Conservation (phyloP, 2,113 vertebrate genomes). For the Potamarius usumacintae region DNA sequence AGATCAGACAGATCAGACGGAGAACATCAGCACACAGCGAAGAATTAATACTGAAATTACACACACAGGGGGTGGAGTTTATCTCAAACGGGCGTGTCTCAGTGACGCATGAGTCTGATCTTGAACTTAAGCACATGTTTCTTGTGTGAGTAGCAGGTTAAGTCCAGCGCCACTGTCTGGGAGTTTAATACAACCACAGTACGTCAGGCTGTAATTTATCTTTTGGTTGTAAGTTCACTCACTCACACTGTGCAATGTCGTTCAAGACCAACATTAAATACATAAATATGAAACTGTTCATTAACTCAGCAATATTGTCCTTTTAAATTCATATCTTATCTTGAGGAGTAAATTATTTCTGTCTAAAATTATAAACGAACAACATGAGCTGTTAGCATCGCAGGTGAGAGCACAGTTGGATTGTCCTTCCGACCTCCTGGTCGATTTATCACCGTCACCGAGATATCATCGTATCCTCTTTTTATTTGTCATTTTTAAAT, state of each 20-base stretch:
- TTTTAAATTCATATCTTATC: not conserved
- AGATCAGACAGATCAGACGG: too few species aligned
- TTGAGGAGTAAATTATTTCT: not conserved
- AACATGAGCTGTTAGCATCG: too few species aligned
- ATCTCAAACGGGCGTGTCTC: not conserved
- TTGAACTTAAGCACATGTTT: too few species aligned
- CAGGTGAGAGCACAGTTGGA: not conserved
- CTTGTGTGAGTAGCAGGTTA: not conserved
- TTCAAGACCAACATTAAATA: not conserved
- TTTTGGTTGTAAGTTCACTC: not conserved
- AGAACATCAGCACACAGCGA: not conserved
- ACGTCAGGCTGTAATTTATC: not conserved
- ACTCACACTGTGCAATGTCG: not conserved
- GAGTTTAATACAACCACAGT: not conserved
- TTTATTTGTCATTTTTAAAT: not conserved
- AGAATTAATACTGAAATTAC: not conserved
- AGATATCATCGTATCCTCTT: not conserved
- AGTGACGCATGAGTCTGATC: not conserved
- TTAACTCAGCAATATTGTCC: not conserved
- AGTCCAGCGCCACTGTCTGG: not conserved
- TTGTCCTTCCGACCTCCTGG: not conserved
- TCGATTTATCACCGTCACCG: not conserved
- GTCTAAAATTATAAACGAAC: not conserved
- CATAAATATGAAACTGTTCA: not conserved
- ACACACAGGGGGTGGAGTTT: not conserved